Percentiles rank a stretch among this genome's conserved stretches.
phyloP scores from a whole-genome alignment of 2,113 vertebrate species.

The Sturnira hondurensis region DNA sequence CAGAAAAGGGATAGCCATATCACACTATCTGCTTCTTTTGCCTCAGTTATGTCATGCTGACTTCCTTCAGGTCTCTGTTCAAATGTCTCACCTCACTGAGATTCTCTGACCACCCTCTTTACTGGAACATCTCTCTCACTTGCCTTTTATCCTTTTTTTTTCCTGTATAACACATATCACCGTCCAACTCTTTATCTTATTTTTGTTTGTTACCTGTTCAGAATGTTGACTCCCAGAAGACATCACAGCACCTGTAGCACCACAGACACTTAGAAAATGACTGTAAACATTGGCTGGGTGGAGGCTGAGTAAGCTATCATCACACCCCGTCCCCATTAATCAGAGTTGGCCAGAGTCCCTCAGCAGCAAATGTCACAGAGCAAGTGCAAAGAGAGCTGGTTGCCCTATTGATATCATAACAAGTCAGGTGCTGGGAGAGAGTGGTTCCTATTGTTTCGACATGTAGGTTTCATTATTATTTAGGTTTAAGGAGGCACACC shows the following conservation, averaged over 20 bases:
- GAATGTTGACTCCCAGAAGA: not conserved
- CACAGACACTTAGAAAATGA: not conserved
- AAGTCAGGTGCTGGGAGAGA: not conserved
- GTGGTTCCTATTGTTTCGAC: not conserved
- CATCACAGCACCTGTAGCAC: no score
- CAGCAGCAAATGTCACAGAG: not conserved
- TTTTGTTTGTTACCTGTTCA: not conserved
- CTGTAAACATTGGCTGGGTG: no score
- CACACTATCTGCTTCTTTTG: not conserved
- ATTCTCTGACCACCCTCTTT: not conserved
- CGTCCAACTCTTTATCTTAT: not conserved
- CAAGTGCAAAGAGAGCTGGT: not conserved
- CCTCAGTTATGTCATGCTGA: not conserved
- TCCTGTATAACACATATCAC: not conserved
- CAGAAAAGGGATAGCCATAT: not conserved
- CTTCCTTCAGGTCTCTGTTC: not conserved
- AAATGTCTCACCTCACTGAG: not conserved
- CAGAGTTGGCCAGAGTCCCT: not conserved
- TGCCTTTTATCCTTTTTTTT: not conserved
- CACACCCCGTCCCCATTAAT: no score
- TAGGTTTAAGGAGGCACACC: not conserved
- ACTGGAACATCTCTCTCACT: not conserved
- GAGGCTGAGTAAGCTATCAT: not conserved
- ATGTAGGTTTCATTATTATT: not conserved
- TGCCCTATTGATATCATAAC: not conserved